Evolutionary conservation across 2,888 invertebrate genomes (phyloP).

Genomic region (Seira musarum): DNA sequence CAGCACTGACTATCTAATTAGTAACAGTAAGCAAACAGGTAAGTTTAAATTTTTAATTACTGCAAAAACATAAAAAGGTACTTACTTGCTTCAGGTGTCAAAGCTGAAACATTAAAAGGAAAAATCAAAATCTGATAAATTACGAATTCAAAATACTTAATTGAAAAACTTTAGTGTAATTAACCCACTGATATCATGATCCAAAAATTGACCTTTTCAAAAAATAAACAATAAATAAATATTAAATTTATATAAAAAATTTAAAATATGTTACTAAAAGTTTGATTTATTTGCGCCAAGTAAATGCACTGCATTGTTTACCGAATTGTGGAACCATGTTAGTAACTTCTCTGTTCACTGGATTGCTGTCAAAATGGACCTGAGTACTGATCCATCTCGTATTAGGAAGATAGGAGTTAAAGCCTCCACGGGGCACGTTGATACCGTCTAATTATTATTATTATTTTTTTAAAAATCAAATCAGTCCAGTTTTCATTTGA

Average conservation of each 20-base stretch:
- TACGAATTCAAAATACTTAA: background rate
- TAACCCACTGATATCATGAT: slow-evolving; percentile 52
- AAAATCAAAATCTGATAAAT: slow-evolving; percentile 28
- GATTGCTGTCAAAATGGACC: slow-evolving; percentile 79
- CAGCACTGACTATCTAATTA: slow-evolving; percentile 60
- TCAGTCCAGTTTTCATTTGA: too few relatives aligned
- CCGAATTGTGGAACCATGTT: slow-evolving; percentile 68
- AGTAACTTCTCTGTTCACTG: slow-evolving; percentile 41
- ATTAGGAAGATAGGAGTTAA: slow-evolving; percentile 80
- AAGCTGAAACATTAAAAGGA: slow-evolving; percentile 45
- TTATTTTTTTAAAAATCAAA: too few relatives aligned
- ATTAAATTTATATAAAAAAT: too few relatives aligned
- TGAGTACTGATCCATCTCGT: slow-evolving; percentile 82
- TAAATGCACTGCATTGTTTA: too few relatives aligned
- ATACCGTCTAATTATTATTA: too few relatives aligned
- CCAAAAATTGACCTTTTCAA: slow-evolving; percentile 68
- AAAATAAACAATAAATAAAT: too few relatives aligned
- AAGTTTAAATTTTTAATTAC: background rate
- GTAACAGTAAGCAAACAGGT: background rate
- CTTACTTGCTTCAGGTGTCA: slow-evolving; percentile 59
- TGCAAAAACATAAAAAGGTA: background rate
- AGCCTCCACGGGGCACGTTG: slow-evolving; percentile 73
- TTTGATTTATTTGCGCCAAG: too few relatives aligned
- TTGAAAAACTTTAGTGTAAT: background rate
- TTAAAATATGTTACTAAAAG: too few relatives aligned